Conservation (phyloP, 1,140 invertebrate species). For the Drosophila quadrilineata region DNA sequence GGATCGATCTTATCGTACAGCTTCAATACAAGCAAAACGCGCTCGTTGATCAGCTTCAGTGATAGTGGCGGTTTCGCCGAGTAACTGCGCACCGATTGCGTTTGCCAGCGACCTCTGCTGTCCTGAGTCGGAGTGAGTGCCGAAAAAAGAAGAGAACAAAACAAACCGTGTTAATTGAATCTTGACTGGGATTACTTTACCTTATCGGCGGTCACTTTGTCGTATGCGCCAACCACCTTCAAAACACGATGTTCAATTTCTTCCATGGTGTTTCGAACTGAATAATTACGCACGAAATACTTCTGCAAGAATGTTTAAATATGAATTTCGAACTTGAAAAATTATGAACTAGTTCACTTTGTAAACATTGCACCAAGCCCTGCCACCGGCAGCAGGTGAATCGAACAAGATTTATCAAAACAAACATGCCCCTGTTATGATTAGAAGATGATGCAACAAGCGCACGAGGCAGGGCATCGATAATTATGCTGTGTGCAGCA, state of each 20-base stretch:
- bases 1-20: constrained; percentile 98
- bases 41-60: constrained; percentile 90
- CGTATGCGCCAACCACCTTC: constrained; percentile 89
- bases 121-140: constrained; percentile 43
- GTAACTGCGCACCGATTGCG: constrained; percentile 84
- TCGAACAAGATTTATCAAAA: constrained; percentile 11
- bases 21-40: constrained; percentile 95
- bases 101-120: constrained; percentile 72
- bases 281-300: constrained; percentile 44
- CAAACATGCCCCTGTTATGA: constrained; percentile 32
- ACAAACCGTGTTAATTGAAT: constrained; percentile 68
- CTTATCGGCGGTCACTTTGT: constrained; percentile 90
- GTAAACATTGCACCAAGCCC: not conserved
- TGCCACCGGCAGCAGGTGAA: constrained; percentile 12
- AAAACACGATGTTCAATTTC: constrained; percentile 88
- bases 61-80: constrained; percentile 87
- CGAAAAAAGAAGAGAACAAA: constrained; percentile 60
- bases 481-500: not conserved
- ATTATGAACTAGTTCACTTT: not conserved
- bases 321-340: not conserved
- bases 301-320: constrained; percentile 39
- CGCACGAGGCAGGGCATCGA: not conserved
- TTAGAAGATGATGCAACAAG: constrained; percentile 54
- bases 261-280: constrained; percentile 80
- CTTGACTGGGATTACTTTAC: constrained; percentile 83